Evolutionary conservation across 2,888 invertebrate genomes (phyloP), one percentile per base, ranked within the genome.

Genomic region (Harpagoxenus sublaevis): DNA sequence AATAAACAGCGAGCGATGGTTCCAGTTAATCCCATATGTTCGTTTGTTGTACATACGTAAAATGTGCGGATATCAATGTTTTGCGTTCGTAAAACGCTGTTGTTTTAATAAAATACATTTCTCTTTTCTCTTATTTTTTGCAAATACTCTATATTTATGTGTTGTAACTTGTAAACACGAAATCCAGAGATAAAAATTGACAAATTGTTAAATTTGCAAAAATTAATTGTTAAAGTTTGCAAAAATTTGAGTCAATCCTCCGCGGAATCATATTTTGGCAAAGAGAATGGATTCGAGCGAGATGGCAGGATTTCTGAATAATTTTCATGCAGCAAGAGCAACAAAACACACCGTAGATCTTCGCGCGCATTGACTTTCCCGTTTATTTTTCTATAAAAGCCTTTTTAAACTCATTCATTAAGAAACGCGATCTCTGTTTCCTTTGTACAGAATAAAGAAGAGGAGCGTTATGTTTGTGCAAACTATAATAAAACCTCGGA

Each of bases 1-100:
- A 42, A 42, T 42, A 78, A 74, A 75, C 53, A 66, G 66, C 68
- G 23, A 39, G 23, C 57, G 31, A 28, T 42, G 35, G 45, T n/a
- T 15, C 42, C 70, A 15, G 55, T 28, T 78, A 66, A 78, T 51
- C 42, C 31, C 9, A 15, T 55, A n/a, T 42, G 18, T 78, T 45
- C 55, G 42, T 53, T 78, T 66, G 65, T 42, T 28, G 23, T 48
- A 5, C 18, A 42, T 53, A n/a, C 28, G n/a, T 60, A 53, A 42
- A 73, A 70, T 15, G 39, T 39, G 12, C 48, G 10, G 35, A 23
- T 63, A 35, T 48, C n/a, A 10, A 39, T 53, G n/a, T 53, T 70
- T 51, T 70, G 51, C 35, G n/a, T 39, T 35, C 15, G 23, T 70
- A 53, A 51, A 53, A 53, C 18, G 31, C 3, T 75, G 9, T 60